A percentile compares a stretch with the other conserved stretches of the same genome.
These are phyloP conservation scores for Ichneumon xanthorius DNA, from an alignment of 2,888 invertebrate genomes.

Conservation along the genomic window DNA sequence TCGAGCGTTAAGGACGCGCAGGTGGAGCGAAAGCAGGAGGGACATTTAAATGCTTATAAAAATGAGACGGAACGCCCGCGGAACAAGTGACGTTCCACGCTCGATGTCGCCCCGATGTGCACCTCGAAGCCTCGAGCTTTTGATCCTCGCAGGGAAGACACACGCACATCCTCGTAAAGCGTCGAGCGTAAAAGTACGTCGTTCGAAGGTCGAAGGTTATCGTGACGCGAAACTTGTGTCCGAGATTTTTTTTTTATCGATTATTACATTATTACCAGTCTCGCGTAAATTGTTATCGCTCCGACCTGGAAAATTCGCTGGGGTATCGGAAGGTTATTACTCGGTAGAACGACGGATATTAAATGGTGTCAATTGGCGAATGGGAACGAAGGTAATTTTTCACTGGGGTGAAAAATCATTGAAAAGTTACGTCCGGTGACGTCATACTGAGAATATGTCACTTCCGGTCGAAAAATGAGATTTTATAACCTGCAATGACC, in stretches of 20 bases:
- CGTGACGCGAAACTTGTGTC: not conserved
- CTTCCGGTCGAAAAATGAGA: no score
- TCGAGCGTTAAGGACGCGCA: slow-evolving; percentile 39
- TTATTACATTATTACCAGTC: not conserved
- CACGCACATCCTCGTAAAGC: slow-evolving; percentile 16
- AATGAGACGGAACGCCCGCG: slow-evolving; percentile 1
- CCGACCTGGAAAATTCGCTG: not conserved
- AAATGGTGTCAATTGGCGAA: no score
- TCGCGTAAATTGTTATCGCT: not conserved
- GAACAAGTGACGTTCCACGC: slow-evolving; percentile 26
- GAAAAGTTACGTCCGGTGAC: no score
- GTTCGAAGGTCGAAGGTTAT: slow-evolving; percentile 7
- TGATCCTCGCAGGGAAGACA: not conserved
- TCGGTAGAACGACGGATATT: no score
- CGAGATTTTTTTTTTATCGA: not conserved
- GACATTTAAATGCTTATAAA: not conserved
- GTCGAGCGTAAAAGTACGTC: slow-evolving; percentile 19
- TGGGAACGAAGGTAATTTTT: no score
- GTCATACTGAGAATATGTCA: no score
- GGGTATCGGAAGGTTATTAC: not conserved
- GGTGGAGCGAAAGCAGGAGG: slow-evolving; percentile 13
- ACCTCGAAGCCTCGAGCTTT: not conserved
- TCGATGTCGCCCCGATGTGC: slow-evolving; percentile 7
- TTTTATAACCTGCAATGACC: no score
- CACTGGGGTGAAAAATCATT: no score